Evolutionary conservation across 1,140 invertebrate genomes (phyloP).

Genomic region (Elymnias hypermnestra): DNA sequence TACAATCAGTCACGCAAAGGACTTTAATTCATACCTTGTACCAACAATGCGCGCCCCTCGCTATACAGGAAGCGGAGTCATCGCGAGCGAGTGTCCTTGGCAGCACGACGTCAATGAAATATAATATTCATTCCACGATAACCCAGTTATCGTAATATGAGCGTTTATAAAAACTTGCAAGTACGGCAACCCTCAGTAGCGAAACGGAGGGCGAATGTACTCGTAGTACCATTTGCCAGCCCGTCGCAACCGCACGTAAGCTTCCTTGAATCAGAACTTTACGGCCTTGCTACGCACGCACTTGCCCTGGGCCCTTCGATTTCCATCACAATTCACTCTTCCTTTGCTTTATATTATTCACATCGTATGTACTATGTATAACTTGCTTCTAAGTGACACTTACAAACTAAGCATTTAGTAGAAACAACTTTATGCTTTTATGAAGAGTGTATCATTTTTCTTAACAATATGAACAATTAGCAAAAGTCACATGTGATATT

Average conservation of each 20-base stretch:
- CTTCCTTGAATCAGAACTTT: constrained; percentile 34
- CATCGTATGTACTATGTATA: constrained; percentile 1
- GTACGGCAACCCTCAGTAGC: constrained; percentile 41
- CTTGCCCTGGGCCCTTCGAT: no score
- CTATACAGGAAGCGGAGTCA: constrained; percentile 28
- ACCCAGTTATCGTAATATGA: constrained; percentile 64
- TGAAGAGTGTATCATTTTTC: background rate
- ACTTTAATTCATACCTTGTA: constrained; percentile 1
- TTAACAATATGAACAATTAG: background rate
- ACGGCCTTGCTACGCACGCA: constrained; percentile 34
- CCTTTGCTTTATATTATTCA: background rate
- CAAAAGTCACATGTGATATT: no score
- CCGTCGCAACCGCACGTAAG: constrained; percentile 67
- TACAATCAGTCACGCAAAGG: constrained; percentile 4
- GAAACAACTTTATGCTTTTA: no score
- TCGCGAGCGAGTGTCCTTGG: constrained; percentile 54
- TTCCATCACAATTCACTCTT: no score
- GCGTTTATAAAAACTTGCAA: constrained; percentile 60
- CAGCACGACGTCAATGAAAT: constrained; percentile 60
- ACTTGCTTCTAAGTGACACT: no score
- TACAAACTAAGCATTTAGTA: no score
- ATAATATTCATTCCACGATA: constrained; percentile 65
- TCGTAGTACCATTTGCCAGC: constrained; percentile 58
- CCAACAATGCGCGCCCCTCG: constrained; percentile 7
- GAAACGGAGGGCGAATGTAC: constrained; percentile 39